Base-by-base conservation (phyloP, 1,140 invertebrate genomes). In the Cydia strobilella region DNA sequence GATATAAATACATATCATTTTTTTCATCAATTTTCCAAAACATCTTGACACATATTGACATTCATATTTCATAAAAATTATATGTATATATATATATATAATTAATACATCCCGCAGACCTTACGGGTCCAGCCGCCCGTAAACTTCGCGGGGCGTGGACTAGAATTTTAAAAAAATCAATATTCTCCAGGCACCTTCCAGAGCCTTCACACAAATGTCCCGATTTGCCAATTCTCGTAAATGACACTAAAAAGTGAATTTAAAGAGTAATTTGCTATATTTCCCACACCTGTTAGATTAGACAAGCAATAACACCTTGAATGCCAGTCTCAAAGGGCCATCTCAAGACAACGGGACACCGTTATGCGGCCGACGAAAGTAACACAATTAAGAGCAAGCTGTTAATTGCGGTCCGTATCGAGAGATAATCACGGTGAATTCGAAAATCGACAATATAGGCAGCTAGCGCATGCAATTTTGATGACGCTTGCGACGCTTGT, bases 361-460 rank as follows among this genome's bases (percentile, higher is more conserved):
- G 88, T 90, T 88, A 87, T 72, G 75, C 79, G 76, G 80, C 80
- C 75, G 81, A 79, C 80, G 87, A 90, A 90, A 89, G 87, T 87
- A 88, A 89, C 83, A 87, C 84, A 86, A n/a, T n/a, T n/a, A n/a
- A 59, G 82, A 87, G 82, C 80, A 75, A 85, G 65, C 65, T 69
- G 66, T 82, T 87, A 89, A 90, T 90, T 85, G 82, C 82, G 80
- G 82, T 83, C 78, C 75, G 77, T 69, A 69, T 54, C 65, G 42
- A 79, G 72, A 76, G 72, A 76, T 59, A 78, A 79, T 42, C 39
- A 63, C 65, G 12, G 9, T 65, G 23, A 72, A 71, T 54, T 62
- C 20, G 18, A 59, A 59, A 59, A 63, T 42, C 62, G 54, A 39
- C 76, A 76, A 69, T 73, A 23, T 20, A 39, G 65, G 13, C 27